Base-by-base conservation (phyloP, 2,888 invertebrate species). In the Agriopis aurantiaria region DNA sequence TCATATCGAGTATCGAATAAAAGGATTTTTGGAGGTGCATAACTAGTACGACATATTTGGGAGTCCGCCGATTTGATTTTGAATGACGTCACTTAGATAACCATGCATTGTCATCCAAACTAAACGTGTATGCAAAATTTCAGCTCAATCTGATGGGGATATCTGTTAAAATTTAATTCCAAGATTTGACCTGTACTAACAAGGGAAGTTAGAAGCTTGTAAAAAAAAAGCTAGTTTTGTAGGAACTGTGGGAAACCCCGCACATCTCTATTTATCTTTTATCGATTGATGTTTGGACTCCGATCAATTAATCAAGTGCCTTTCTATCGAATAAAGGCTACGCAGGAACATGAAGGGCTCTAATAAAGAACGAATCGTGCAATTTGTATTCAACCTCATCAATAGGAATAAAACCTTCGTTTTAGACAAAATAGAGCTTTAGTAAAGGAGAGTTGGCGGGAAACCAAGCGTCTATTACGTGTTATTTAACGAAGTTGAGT, bases 261-360 rank as follows among this genome's bases (percentile, higher is more conserved):
- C 62, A 9, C 53, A 53, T 55, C 67, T 65, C 68, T 71, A 73
- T 67, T 69, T 69, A 66, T 68, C 63, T 58, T 10, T 57, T 59
- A 51, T 14, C 56, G 48, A 56, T 58, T 58, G 52, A 46, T 68
- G 63, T 68, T 68, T 68, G 62, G 17, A 43, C 40, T 60, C 7
- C 9, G 52, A 64, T 74, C 73, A 73, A 76, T 77, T 74, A 75
- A 75, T 78, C 75, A 74, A 73, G 71, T 62, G 61, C 58, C 73
- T 73, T 73, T 73, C 73, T 73, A 77, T 74, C 71, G 74, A 71
- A 69, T 75, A 68, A 71, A 73, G 72, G 73, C 72, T 75, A 72
- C 72, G 56, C 48, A 68, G 58, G 68, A 69, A 72, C 74, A 71
- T 67, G 72, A 65, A 68, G 51, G 65, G 64, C 63, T 33, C 33